Percentiles rank a stretch among this genome's conserved stretches.
These are phyloP conservation scores for Dendrocincla tyrannina DNA, from an alignment of 2,797 vertebrate species.

Conservation along the genomic window DNA sequence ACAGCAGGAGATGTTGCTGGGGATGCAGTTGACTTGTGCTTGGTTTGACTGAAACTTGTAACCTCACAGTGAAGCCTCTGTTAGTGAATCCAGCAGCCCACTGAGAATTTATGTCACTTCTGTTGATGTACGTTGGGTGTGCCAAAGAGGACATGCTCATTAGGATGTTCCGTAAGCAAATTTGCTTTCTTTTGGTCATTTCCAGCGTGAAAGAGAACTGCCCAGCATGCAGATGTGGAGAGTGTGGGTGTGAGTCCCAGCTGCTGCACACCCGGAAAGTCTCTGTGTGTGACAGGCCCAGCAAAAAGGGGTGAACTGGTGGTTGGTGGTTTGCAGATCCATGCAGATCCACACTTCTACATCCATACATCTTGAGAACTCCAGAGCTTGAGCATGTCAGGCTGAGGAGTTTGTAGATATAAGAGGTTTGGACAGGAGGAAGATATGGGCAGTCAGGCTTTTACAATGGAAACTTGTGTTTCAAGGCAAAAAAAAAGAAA, in stretches of 20 bases:
- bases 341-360: not conserved
- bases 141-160: not conserved
- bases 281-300: accelerated
- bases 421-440: not conserved
- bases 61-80: not conserved
- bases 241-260: not conserved
- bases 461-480: not conserved
- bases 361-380: not conserved
- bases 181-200: not conserved
- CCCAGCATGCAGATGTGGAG: not conserved
- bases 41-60: not conserved
- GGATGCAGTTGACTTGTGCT: not conserved
- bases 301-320: not conserved
- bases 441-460: not conserved
- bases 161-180: not conserved
- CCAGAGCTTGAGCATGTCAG: not conserved
- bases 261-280: not conserved
- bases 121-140: not conserved
- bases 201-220: not conserved
- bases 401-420: not conserved
- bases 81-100: not conserved
- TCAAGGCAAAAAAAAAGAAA: not conserved
- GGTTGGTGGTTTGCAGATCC: not conserved
- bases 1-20: not conserved
- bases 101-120: not conserved